Base-by-base conservation (phyloP, 2,888 invertebrate genomes). In the Trissolcus brochymenae region DNA sequence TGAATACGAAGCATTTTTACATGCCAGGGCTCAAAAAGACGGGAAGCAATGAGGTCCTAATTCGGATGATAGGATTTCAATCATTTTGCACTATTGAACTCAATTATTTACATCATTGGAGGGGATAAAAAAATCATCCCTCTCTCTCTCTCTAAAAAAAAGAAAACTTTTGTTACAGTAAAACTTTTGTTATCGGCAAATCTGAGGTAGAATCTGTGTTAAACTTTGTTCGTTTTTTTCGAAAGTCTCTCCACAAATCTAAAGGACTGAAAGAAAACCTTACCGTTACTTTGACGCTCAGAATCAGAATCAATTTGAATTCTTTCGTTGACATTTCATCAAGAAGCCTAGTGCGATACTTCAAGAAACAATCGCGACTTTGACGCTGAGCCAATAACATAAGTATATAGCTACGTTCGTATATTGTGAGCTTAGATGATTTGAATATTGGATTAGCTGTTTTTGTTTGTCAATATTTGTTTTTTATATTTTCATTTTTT, bases 301-400 rank as follows among this genome's bases (percentile, higher is more conserved):
- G 29, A 21, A n/a, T 6, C 16, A 7, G 35, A 55, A 53, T 13
- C 53, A 17, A 21, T 53, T 29, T 17, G 40, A 16, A 56, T 56
- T 41, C n/a, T 6, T 17, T 40, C 53, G 14, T n/a, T 11, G 21
- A 46, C 40, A 35, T 56, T 17, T 14, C 56, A 41, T 17, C 17
- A 21, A 11, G 17, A n/a, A 41, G 16, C 46, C 35, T 11, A 35
- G 35, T 46, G 14, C n/a, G 46, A n/a, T 46, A 46, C 16, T 46
- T 46, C 6, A 46, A 46, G 16, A 46, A 62, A 40, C 35, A 55
- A 55, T 29, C 55, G 16, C 55, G 25, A 35, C 54, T 55, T 55
- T 55, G 55, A 55, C 16, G 29, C 16, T 40, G 14, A 64, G 54
- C 54, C 64, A 64, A 64, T 64, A 41, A 54, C n/a, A 16, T 7